phyloP scores from a whole-genome alignment of 2,797 vertebrate species.

The Melanotaenia maccullochi region DNA sequence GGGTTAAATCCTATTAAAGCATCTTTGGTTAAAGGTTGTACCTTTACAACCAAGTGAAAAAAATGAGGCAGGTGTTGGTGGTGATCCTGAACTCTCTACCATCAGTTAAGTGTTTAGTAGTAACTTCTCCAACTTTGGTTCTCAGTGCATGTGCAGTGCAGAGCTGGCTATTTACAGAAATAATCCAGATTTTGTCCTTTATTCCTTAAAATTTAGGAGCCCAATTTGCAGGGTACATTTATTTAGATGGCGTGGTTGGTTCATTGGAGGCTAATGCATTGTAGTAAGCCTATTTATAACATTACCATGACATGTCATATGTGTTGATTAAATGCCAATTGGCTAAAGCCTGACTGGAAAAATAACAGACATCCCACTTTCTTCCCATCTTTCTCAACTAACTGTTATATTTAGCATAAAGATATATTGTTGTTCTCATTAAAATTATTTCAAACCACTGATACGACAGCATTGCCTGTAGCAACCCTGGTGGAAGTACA shows the following conservation, averaged over 20 bases:
- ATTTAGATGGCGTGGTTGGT: neutral
- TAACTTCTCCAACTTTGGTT: neutral
- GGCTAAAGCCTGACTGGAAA: neutral
- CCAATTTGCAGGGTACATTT: neutral
- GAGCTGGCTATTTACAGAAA: neutral
- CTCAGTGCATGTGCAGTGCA: neutral
- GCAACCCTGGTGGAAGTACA: too few relatives aligned
- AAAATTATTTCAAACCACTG: neutral
- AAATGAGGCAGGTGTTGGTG: neutral
- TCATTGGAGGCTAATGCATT: neutral
- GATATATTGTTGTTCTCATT: too few relatives aligned
- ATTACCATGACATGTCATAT: neutral
- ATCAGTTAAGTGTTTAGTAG: neutral
- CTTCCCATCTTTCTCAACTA: too few relatives aligned
- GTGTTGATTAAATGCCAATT: neutral
- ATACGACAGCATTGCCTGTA: too few relatives aligned
- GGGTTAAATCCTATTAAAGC: neutral
- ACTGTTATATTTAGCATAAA: too few relatives aligned
- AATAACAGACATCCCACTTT: too few relatives aligned
- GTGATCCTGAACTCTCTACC: neutral
- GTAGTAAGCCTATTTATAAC: neutral
- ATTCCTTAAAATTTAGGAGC: too few relatives aligned
- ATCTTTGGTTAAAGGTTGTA: neutral
- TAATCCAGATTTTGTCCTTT: neutral
- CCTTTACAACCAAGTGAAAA: neutral